These are phyloP conservation scores for Panthera leo DNA, from an alignment of 2,113 vertebrate genomes.

Conservation along the genomic window DNA sequence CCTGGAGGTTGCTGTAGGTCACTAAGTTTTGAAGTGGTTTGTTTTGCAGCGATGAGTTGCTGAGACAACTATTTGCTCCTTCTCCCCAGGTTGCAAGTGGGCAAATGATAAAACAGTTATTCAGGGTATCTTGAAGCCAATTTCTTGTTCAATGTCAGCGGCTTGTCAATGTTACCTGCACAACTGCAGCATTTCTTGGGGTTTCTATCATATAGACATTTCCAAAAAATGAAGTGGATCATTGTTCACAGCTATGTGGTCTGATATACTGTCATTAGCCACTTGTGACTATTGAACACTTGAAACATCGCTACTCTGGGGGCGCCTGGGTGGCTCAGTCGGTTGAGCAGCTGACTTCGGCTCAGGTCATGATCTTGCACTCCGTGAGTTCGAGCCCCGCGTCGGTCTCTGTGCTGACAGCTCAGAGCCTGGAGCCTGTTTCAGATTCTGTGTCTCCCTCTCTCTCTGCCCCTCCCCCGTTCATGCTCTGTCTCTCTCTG, in stretches of 20 bases:
- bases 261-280: background rate
- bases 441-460: too few relatives aligned
- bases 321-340: too few relatives aligned
- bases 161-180: background rate
- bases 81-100: background rate
- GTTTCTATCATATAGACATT: background rate
- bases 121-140: background rate
- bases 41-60: background rate
- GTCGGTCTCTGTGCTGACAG: too few relatives aligned
- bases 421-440: too few relatives aligned
- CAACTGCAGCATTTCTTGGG: background rate
- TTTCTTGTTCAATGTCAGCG: background rate
- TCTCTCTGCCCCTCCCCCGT: too few relatives aligned
- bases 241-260: background rate
- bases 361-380: too few relatives aligned
- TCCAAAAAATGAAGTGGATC: background rate
- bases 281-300: background rate
- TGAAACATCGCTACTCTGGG: background rate
- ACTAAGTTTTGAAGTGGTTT: background rate
- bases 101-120: background rate
- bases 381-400: too few relatives aligned
- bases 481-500: too few relatives aligned
- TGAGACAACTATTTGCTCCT: background rate
- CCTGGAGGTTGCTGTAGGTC: background rate
- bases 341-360: too few relatives aligned